These are phyloP conservation scores for Haemorhous mexicanus DNA, from an alignment of 2,113 vertebrate genomes.

Conservation along the genomic window DNA sequence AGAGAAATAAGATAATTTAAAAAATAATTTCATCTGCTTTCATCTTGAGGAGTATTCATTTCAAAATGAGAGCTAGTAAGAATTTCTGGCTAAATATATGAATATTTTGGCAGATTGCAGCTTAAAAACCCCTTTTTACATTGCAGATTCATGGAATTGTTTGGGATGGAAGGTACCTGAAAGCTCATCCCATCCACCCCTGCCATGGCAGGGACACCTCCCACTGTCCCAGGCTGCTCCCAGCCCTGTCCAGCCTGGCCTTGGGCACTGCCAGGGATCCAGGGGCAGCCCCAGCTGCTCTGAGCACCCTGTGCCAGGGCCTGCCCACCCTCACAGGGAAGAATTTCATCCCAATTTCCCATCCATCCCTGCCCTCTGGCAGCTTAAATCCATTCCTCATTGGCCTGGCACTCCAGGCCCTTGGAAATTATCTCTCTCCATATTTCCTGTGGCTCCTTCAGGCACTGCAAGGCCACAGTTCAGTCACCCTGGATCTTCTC, in stretches of 20 bases:
- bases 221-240: not conserved
- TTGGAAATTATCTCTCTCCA: rapidly evolving
- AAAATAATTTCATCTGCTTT: not conserved
- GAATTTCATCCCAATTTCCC: rapidly evolving
- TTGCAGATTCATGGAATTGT: not conserved
- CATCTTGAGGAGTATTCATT: not conserved
- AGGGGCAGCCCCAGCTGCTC: not conserved
- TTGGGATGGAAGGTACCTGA: not conserved
- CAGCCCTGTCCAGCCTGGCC: not conserved
- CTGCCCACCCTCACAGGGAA: rapidly evolving
- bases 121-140: not conserved
- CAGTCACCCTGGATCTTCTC: not conserved
- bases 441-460: rapidly evolving
- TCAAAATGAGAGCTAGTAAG: not conserved
- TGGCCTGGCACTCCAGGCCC: rapidly evolving
- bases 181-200: rapidly evolving
- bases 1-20: not conserved
- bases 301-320: not conserved
- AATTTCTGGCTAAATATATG: not conserved
- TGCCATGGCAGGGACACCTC: not conserved
- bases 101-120: not conserved
- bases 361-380: rapidly evolving
- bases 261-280: not conserved
- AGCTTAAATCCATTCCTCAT: rapidly evolving
- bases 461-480: rapidly evolving